Conservation (phyloP, 2,113 vertebrate species). For the Tetraodon nigroviridis region DNA sequence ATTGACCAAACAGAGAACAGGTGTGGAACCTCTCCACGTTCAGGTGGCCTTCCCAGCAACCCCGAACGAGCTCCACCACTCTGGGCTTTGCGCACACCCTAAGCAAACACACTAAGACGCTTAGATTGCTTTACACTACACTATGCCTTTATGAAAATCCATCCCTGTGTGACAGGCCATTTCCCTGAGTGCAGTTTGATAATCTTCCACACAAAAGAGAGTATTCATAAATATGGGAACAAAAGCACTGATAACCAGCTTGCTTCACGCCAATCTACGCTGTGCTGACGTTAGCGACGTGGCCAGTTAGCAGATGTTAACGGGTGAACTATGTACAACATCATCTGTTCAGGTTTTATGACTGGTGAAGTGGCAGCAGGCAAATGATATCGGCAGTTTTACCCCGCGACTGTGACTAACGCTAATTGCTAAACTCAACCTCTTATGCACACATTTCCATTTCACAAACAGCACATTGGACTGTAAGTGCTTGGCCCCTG, state of each 20-base stretch:
- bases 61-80: constrained; percentile 2
- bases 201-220: constrained; percentile 36
- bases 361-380: constrained; percentile 21
- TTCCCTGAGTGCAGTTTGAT: constrained; percentile 21
- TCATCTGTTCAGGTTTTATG: constrained; percentile 25
- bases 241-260: constrained; percentile 25
- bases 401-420: constrained; percentile 21
- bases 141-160: constrained; percentile 42
- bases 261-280: constrained; percentile 33
- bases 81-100: constrained; percentile 48
- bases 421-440: constrained; percentile 24
- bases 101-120: constrained; percentile 58
- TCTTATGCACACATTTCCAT: constrained; percentile 40
- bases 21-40: constrained; percentile 51
- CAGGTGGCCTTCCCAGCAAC: constrained; percentile 53
- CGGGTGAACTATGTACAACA: constrained; percentile 1
- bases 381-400: constrained; percentile 13
- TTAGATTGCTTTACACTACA: constrained; percentile 48
- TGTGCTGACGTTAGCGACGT: constrained; percentile 46
- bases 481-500: constrained; percentile 55
- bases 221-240: constrained; percentile 37
- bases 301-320: constrained; percentile 14
- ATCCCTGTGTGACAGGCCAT: constrained; percentile 29
- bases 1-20: constrained; percentile 70
- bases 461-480: constrained; percentile 53